These are phyloP conservation scores for Australoheros facetus DNA, from an alignment of 2,797 vertebrate species.

Conservation along the genomic window DNA sequence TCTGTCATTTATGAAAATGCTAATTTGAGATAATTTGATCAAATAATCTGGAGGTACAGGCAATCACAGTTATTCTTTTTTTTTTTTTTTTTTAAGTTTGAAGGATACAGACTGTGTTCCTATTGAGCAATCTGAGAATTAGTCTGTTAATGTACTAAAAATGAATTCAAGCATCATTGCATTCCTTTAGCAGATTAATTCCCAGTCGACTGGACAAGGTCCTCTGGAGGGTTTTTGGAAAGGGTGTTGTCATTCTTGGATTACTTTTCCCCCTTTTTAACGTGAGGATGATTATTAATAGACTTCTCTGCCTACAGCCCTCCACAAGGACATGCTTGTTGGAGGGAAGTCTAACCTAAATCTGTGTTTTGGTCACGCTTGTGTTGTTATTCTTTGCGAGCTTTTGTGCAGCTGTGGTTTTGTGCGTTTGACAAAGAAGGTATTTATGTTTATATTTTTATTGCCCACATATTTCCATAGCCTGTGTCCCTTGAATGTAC, in stretches of 20 bases:
- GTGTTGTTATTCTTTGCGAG: constrained; percentile 30
- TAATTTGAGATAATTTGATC: constrained; percentile 60
- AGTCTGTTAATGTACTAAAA: constrained; percentile 56
- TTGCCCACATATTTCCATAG: constrained; percentile 28
- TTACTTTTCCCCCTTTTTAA: constrained; percentile 41
- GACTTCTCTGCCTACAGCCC: constrained; percentile 49
- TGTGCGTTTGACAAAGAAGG: constrained; percentile 36
- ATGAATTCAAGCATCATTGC: constrained; percentile 51
- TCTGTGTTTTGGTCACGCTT: constrained; percentile 38
- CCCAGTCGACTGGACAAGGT: constrained; percentile 38
- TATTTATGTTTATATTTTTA: constrained; percentile 27
- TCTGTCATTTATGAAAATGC: constrained; percentile 59
- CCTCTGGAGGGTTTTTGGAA: constrained; percentile 46
- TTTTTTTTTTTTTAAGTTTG: constrained; percentile 14
- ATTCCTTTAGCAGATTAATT: constrained; percentile 48
- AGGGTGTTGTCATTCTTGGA: constrained; percentile 59
- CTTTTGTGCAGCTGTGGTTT: constrained; percentile 33
- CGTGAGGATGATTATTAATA: constrained; percentile 52
- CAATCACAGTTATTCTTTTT: constrained; percentile 28
- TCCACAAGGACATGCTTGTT: constrained; percentile 45
- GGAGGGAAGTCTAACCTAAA: constrained; percentile 54
- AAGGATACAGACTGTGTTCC: constrained; percentile 18
- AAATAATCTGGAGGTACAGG: constrained; percentile 37
- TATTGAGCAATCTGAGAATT: constrained; percentile 20
- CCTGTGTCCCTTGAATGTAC: constrained; percentile 16